Base-by-base conservation (phyloP, 2,113 vertebrate genomes). In the Podiceps cristatus region DNA sequence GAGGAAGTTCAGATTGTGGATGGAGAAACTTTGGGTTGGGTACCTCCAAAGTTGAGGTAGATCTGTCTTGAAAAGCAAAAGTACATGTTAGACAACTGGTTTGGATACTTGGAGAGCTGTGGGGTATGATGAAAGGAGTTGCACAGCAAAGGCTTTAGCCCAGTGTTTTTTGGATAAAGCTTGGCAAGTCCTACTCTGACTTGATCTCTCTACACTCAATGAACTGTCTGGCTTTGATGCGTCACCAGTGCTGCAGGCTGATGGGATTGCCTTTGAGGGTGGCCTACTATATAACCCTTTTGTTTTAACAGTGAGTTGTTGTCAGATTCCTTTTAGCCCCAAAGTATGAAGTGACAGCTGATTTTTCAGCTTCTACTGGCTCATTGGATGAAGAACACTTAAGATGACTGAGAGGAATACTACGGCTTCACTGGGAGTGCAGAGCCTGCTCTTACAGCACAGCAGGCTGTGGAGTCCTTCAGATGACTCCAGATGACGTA, bases 121-220 rank as follows among this genome's bases (percentile, higher is more conserved):
- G 87, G 64, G 60, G 22, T 81, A 9, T 10, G 69, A 47, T 92
- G 81, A 56, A 90, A 75, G 85, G 45, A 88, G 45, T 9, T 87
- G 59, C 56, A n/a, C 50, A 89, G 87, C 6, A 27, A 74, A 90
- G 44, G 58, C 31, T 91, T 84, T 78, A 55, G 52, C 52, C 37
- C 18, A 23, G 55, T 87, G 55, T 52, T 89, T 77, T 76, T 40
- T 86, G 59, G 80, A 75, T 52, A 47, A 37, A 90, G 44, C n/a
- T 74, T 85, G 84, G 35, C 69, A 90, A 63, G 68, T 74, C 59
- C 33, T 19, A 93, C 71, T 95, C 42, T 90, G 92, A 37, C 73
- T 93, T 87, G 47, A 94, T 42, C 47, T 73, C 63, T 93, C 37
- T 1, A 3, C 4, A 10, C 7, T 8, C 72, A 68, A 60, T 60